These are phyloP conservation scores for Pleuronectes platessa DNA, from an alignment of 2,113 vertebrate species.

Conservation along the genomic window DNA sequence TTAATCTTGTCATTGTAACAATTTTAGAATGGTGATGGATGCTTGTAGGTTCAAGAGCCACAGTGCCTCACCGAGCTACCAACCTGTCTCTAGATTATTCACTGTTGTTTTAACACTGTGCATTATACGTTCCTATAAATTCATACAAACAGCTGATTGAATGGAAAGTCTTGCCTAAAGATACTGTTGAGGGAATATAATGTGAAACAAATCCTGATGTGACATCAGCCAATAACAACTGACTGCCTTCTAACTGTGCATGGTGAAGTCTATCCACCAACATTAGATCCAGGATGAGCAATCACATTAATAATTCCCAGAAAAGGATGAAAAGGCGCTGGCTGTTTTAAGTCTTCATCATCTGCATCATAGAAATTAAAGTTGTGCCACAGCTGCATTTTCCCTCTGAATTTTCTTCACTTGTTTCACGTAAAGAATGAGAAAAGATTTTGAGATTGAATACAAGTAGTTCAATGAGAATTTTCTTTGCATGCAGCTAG, in stretches of 20 bases:
- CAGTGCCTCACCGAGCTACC: too few species aligned
- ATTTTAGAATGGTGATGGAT: too few species aligned
- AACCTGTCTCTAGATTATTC: too few species aligned
- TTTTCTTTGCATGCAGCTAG: slow-evolving; percentile 24
- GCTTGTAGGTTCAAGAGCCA: too few species aligned
- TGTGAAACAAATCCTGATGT: slow-evolving; percentile 17
- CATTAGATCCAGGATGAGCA: slow-evolving; percentile 23
- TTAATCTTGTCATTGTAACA: too few species aligned
- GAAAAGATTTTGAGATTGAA: slow-evolving; percentile 28
- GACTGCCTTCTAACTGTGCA: slow-evolving; percentile 11
- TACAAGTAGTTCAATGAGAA: slow-evolving; percentile 29
- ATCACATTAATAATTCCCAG: slow-evolving; percentile 21
- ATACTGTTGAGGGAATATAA: slow-evolving; percentile 8
- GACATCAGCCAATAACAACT: slow-evolving; percentile 1
- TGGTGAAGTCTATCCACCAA: neutral
- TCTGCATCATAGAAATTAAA: slow-evolving; percentile 14
- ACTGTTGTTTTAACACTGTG: too few species aligned
- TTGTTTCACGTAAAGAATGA: slow-evolving; percentile 15
- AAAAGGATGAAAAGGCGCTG: slow-evolving; percentile 17
- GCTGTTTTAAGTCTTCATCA: slow-evolving; percentile 20
- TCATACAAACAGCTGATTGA: too few species aligned
- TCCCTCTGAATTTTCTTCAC: slow-evolving; percentile 20
- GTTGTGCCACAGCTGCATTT: slow-evolving; percentile 12
- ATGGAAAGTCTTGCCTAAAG: neutral
- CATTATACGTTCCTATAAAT: too few species aligned